These are phyloP conservation scores for Microplitis mediator DNA, from an alignment of 1,140 invertebrate genomes.

Conservation along the genomic window DNA sequence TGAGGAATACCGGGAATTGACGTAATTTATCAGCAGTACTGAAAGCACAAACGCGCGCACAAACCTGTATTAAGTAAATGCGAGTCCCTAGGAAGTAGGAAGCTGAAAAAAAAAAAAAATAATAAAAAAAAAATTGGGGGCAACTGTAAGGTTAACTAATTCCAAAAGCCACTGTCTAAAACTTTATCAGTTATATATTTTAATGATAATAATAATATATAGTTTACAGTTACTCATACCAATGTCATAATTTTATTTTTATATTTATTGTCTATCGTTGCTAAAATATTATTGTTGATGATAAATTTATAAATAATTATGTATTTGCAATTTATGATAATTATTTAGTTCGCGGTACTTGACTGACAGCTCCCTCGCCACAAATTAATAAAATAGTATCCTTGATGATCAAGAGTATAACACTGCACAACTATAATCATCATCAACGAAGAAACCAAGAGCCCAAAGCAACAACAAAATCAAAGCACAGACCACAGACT, in stretches of 20 bases:
- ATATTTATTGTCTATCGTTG: no score
- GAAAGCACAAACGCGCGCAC: background rate
- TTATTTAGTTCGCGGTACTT: background rate
- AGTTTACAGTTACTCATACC: no score
- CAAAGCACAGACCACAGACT: no score
- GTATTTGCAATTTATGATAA: background rate
- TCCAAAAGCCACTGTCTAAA: background rate
- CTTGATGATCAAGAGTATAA: background rate
- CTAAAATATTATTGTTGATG: background rate
- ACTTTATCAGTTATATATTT: background rate
- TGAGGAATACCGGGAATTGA: background rate
- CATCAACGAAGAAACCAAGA: constrained; percentile 5
- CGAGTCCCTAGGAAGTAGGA: background rate
- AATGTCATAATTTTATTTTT: no score
- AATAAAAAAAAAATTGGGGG: background rate
- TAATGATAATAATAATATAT: background rate
- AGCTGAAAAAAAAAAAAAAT: background rate
- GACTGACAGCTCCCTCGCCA: constrained; percentile 26
- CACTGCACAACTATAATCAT: background rate
- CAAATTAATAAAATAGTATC: background rate
- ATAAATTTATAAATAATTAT: background rate
- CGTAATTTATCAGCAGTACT: background rate
- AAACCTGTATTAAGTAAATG: constrained; percentile 5
- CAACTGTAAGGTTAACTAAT: background rate
- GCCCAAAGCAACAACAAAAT: background rate